Evolutionary conservation across 2,797 vertebrate species (phyloP).

Genomic region (Champsocephalus gunnari): DNA sequence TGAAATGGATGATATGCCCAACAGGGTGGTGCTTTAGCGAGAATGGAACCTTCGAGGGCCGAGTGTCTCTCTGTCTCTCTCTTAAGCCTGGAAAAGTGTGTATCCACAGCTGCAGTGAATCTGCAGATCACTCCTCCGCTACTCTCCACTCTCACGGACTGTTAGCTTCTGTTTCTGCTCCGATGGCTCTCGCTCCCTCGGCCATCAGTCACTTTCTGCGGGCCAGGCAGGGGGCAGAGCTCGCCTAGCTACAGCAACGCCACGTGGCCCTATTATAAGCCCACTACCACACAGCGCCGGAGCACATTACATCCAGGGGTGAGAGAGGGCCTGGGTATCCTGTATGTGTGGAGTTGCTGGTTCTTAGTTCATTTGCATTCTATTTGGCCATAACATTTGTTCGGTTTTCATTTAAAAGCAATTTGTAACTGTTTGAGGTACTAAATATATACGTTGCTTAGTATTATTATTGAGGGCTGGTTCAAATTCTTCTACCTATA

Average conservation of each 20-base stretch:
- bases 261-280: constrained; percentile 67
- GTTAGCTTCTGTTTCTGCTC: constrained; percentile 74
- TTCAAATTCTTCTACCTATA: constrained; percentile 14
- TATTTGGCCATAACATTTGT: too few relatives aligned
- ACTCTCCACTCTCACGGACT: constrained; percentile 64
- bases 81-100: constrained; percentile 36
- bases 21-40: constrained; percentile 59
- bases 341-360: too few relatives aligned
- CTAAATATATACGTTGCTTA: too few relatives aligned
- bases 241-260: constrained; percentile 43
- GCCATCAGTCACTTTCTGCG: constrained; percentile 70
- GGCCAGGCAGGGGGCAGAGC: constrained; percentile 50
- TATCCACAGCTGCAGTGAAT: constrained; percentile 49
- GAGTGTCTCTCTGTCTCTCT: constrained; percentile 18
- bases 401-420: too few relatives aligned
- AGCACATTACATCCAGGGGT: constrained; percentile 21
- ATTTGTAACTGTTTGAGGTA: too few relatives aligned
- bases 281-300: constrained; percentile 13
- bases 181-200: constrained; percentile 49
- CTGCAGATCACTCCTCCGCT: constrained; percentile 42
- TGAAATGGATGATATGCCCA: constrained; percentile 78
- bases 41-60: constrained; percentile 57
- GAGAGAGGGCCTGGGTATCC: neutral
- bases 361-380: too few relatives aligned
- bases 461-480: neutral